Evolutionary conservation across 2,113 vertebrate species (phyloP).

Genomic region (Lophura nycthemera): DNA sequence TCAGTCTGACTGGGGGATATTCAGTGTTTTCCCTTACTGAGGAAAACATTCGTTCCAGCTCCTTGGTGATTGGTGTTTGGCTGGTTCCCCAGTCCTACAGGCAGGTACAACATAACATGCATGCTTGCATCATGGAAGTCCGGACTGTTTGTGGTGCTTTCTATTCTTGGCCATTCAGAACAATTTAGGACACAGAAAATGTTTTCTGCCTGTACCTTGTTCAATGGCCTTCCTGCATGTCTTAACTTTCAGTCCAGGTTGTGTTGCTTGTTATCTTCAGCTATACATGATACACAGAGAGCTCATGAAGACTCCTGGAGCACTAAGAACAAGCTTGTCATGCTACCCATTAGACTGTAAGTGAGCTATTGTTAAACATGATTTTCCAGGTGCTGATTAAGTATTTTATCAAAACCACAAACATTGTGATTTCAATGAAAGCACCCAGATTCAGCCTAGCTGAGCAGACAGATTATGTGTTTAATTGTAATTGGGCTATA

Average conservation of each 20-base stretch:
- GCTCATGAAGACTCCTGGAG: constrained; percentile 3
- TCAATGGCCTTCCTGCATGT: background rate
- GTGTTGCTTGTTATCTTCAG: constrained; percentile 38
- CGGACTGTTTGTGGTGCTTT: background rate
- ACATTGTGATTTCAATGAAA: background rate
- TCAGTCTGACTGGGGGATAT: background rate
- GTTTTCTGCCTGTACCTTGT: constrained; percentile 27
- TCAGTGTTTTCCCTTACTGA: background rate
- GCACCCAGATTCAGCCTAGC: background rate
- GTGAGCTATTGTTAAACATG: constrained; percentile 4
- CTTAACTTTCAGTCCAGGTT: constrained; percentile 23
- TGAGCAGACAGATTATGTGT: background rate
- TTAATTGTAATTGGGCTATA: constrained; percentile 18
- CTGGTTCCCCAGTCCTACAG: background rate
- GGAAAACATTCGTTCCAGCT: background rate
- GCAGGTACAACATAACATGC: background rate
- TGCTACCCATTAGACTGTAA: background rate
- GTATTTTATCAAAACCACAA: constrained; percentile 38
- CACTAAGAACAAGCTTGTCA: constrained; percentile 1
- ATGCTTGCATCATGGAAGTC: background rate
- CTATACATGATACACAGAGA: constrained; percentile 13
- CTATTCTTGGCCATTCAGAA: background rate
- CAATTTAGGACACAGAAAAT: constrained; percentile 6
- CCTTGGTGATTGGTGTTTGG: background rate
- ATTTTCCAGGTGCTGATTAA: constrained; percentile 8